Evolutionary conservation across 2,113 vertebrate species (phyloP), one percentile per base, ranked within the genome.

Genomic region (Hemibagrus wyckioides): DNA sequence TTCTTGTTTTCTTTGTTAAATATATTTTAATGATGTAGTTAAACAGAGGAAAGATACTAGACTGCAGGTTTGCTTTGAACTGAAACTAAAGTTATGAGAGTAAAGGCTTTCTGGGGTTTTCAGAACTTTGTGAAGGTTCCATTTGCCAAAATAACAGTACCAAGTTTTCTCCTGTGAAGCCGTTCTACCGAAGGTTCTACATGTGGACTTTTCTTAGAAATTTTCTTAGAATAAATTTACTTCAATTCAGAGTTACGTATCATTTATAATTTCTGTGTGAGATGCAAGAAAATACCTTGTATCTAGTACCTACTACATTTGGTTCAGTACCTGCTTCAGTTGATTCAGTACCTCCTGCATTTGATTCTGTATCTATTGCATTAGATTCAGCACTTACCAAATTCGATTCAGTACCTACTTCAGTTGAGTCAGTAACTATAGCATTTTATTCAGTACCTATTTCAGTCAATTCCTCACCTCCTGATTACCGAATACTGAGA

Each of bases 1-100:
- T 99, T 85, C 39, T 28, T 33, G 17, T 36, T 33, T 30, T 79
- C 36, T 25, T 4, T 10, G 5, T 17, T 11, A 41, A 23, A 21
- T 39, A 30, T n/a, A 39, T 67, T 69, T 69, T 69, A 19, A 33
- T 7, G 30, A 3, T 61, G 11, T 65, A 65, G 2, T 65, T 10
- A 65, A 65, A 65, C 10, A 0, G n/a, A 65, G 57, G 1, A 61
- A 61, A 8, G 57, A 57, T 57, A 23, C 21, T 6, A 54, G 52
- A 54, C 52, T 23, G 56, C 17, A 56, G 17, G 5, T 23, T 65
- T 30, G 11, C 14, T 65, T 17, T 33, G 67, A 71, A 71, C 7
- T 39, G 67, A 17, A 71, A 21, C 17, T 71, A 71, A 71, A 71
- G 67, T 71, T 71, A 10, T 15, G 30, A 65, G 63, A 65, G 63